These are phyloP conservation scores for Apantesis nais DNA, from an alignment of 2,888 invertebrate genomes.

Conservation along the genomic window DNA sequence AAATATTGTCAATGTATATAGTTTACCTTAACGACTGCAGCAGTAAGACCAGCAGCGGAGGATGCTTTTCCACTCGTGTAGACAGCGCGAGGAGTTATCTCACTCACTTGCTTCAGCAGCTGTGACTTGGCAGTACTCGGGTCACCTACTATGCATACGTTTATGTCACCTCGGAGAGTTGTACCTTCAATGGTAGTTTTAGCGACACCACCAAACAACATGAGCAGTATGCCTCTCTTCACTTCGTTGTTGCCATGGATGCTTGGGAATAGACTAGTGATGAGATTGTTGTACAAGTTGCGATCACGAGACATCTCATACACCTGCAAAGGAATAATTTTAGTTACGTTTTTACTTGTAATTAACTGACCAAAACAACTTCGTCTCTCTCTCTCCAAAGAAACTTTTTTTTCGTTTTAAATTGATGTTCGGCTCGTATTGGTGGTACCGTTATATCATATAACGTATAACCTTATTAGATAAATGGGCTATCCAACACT, in stretches of 20 bases:
- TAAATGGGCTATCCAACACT: too few species aligned
- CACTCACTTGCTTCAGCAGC: slow-evolving; percentile 96
- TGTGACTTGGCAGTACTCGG: slow-evolving; percentile 99
- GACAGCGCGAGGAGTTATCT: slow-evolving; percentile 97
- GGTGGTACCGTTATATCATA: too few species aligned
- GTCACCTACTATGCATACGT: slow-evolving; percentile 99
- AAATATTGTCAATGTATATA: neutral
- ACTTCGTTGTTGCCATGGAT: slow-evolving; percentile 99
- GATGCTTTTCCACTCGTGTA: slow-evolving; percentile 99
- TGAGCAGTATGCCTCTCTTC: slow-evolving; percentile 95
- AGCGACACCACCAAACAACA: slow-evolving; percentile 98
- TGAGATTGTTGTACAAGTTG: slow-evolving; percentile 95
- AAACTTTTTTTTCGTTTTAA: too few species aligned
- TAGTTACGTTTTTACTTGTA: neutral
- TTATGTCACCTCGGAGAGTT: slow-evolving; percentile 97
- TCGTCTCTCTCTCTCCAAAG: too few species aligned
- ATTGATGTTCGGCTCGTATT: too few species aligned
- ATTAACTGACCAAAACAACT: neutral
- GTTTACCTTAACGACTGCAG: slow-evolving; percentile 94
- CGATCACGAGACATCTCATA: slow-evolving; percentile 98
- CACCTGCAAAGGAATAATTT: slow-evolving; percentile 75
- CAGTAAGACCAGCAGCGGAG: slow-evolving; percentile 98
- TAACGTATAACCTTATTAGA: too few species aligned
- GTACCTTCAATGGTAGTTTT: slow-evolving; percentile 97
- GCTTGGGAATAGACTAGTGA: slow-evolving; percentile 96